Conservation (phyloP, 2,113 vertebrate genomes). For the Marmota flaviventris region DNA sequence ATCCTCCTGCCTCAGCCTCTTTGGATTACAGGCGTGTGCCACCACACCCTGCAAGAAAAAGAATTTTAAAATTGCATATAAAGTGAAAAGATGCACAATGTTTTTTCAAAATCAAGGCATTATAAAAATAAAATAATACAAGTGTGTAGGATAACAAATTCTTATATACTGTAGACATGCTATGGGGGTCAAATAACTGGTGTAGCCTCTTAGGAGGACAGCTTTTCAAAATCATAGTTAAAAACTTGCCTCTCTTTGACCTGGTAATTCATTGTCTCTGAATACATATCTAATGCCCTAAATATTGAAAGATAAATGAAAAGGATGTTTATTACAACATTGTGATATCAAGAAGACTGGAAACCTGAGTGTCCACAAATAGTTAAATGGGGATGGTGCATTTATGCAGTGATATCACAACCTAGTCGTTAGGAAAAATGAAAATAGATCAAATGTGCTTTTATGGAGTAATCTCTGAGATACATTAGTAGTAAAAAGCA, state of each 20-base stretch:
- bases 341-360: not conserved
- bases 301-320: not conserved
- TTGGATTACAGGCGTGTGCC: too few species aligned
- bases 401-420: not conserved
- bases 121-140: not conserved
- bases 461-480: not conserved
- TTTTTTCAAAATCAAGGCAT: not conserved
- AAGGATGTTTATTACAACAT: not conserved
- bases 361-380: not conserved
- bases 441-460: not conserved
- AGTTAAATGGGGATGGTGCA: not conserved
- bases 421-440: not conserved
- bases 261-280: not conserved
- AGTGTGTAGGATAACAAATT: not conserved
- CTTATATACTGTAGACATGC: not conserved
- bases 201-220: not conserved
- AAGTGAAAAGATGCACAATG: constrained; percentile 8
- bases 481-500: not conserved
- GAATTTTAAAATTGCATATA: not conserved
- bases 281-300: not conserved
- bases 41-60: not conserved
- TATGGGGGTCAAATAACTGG: not conserved
- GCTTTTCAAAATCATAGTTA: not conserved
- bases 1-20: too few species aligned
- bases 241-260: constrained; percentile 4